Base-by-base conservation (phyloP, 2,113 vertebrate species). In the Cathartes aura region DNA sequence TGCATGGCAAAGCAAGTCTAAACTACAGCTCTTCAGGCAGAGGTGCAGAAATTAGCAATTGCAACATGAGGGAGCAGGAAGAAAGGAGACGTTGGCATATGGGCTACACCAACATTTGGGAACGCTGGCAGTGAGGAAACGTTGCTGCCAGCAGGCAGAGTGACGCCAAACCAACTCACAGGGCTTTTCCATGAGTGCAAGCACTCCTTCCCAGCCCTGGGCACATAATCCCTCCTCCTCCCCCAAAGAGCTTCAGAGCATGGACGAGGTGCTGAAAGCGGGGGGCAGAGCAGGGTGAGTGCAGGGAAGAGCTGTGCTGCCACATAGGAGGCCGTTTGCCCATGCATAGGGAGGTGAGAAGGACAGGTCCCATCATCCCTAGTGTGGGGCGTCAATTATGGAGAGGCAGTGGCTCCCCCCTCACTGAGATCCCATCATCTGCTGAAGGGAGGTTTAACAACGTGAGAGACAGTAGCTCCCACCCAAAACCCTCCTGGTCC, bases 11-110 rank as follows among this genome's bases (percentile, higher is more conserved):
- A 94, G 88, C 83, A 87, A 83, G 71, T 63, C 90, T 82, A 67
- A 92, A 94, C 90, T 71, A 68, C 68, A 86, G 83, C 80, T 96
- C 87, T 80, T 95, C 86, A 58, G 92, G 79, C 91, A 87, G 36
- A 53, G 76, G 64, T 20, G 82, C 50, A 59, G 56, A 86, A 60
- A 75, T 90, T 66, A 80, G 83, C 70, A 67, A 58, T 72, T 86
- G 80, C 96, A 91, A 84, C 76, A 75, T 9, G 55, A 90, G 75
- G 64, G 83, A 91, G 63, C 73, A 70, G 47, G 89, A 72, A 95
- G 63, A 90, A 92, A 48, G 45, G 32, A 74, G 56, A 79, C 32
- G 4, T 63, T 59, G 93, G 81, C 85, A 68, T 19, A 47, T n/a
- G 82, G 59, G 66, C 80, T 94, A 79, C 94, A 94, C 72, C 53